Evolutionary conservation across 2,888 invertebrate genomes (phyloP), one percentile per base, ranked within the genome.

Genomic region (Bimastos eiseni): DNA sequence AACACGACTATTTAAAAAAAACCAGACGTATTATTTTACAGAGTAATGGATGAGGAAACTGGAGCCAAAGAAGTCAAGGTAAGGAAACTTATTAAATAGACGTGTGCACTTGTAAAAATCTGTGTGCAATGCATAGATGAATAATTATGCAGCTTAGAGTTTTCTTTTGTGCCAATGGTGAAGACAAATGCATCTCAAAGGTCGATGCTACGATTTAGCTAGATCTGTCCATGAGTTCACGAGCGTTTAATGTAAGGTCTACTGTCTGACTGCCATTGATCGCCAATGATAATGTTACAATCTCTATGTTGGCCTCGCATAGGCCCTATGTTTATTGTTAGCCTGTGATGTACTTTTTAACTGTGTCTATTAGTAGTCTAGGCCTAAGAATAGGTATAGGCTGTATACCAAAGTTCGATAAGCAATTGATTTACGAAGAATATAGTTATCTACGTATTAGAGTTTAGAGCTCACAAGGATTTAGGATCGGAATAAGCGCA

Each of bases 41-140:
- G 89, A 21, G 89, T 41, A n/a, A 38, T 89, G 37, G 89, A 89
- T 44, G 89, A 89, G 34, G 34, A 44, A 24, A 89, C 89, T 24
- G 89, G 89, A 38, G 44, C 89, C 0, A n/a, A 21, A 37, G 89
- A 89, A n/a, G n/a, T 70, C n/a, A 70, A 70, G 70, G 70, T 70
- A 70, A n/a, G 5, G 8, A 17, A 70, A 70, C 70, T n/a, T 70
- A 70, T 70, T 70, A 8, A 70, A n/a, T 70, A n/a, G 11, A n/a
- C 70, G 13, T 70, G n/a, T 70, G 70, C 70, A n/a, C n/a, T 70
- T 70, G n/a, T 8, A n/a, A n/a, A 70, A 55, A 15, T 49, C 21
- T 49, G 19, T n/a, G 24, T n/a, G n/a, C 8, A 30, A 70, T n/a
- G 30, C 70, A 70, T 30, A 70, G 17, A n/a, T 13, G 30, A n/a